phyloP scores from a whole-genome alignment of 2,888 invertebrate genomes.

The Nebria salina region DNA sequence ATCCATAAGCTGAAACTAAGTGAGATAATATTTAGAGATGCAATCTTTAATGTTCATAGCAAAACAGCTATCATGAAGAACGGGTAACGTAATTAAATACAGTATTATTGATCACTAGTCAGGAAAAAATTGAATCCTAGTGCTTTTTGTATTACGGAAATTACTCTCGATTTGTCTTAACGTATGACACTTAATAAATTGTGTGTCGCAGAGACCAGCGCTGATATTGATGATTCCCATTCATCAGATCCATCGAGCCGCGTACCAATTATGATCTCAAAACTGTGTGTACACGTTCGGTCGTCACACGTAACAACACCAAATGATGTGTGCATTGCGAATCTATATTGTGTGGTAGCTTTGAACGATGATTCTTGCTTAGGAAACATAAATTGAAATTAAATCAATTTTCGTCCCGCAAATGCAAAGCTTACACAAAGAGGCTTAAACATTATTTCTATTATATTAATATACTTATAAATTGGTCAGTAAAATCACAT shows the following conservation, averaged over 20 bases:
- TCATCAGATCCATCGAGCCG: conserved; percentile 44
- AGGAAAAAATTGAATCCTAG: conserved; percentile 45
- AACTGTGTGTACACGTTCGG: background rate
- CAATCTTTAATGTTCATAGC: background rate
- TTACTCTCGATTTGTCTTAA: conserved; percentile 47
- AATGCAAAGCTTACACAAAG: too few species aligned
- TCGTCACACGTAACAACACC: background rate
- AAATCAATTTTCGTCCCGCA: too few species aligned
- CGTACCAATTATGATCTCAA: conserved; percentile 45
- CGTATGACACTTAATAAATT: conserved; percentile 47
- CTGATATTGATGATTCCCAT: conserved; percentile 40
- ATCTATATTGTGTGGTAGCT: background rate
- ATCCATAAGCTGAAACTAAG: background rate
- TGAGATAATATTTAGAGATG: background rate
- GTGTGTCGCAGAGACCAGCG: conserved; percentile 35
- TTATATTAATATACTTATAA: too few species aligned
- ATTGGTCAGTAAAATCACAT: too few species aligned
- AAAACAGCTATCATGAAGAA: background rate
- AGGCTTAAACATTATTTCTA: too few species aligned
- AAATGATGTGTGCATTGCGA: background rate
- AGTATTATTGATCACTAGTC: conserved; percentile 39
- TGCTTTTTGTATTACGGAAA: conserved; percentile 47
- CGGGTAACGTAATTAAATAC: conserved; percentile 41
- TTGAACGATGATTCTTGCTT: background rate
- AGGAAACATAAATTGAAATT: background rate